Base-by-base conservation (phyloP, 2,113 vertebrate genomes). In the Mungos mungo region DNA sequence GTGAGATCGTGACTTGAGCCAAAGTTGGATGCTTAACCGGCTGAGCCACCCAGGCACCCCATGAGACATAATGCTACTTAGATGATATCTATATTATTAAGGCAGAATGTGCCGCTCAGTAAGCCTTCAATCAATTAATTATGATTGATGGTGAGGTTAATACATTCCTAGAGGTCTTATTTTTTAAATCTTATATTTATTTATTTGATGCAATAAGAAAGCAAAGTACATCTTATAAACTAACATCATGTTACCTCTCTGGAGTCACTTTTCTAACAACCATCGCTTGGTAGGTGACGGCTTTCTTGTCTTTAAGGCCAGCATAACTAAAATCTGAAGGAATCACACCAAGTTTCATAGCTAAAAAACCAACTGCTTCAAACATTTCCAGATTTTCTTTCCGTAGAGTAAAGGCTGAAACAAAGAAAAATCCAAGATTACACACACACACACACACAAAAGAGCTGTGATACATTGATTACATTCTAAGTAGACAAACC, bases 351-450 rank as follows among this genome's bases (percentile, higher is more conserved):
- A 99, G 99, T 71, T 98, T 98, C 83, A 99, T 96, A 33, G 99
- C 99, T 99, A 99, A 98, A 97, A 99, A 98, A 87, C 99, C 98
- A 29, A 99, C 98, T 79, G 99, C 99, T 98, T 99, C 99, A 88
- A 99, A 98, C 16, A 99, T 99, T 98, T 99, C 99, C 96, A 99
- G 98, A 96, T 99, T 99, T 98, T 99, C 99, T 98, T 99, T 99
- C 92, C 98, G 98, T 97, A 99, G 99, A 16, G 99, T 99, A 97
- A 99, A 99, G 33, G 98, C 99, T 99, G 98, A 89, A 98, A 98
- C 57, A 98, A 97, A 97, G 3, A 45, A 98, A 69, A 72, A 96
- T 96, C 11, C 16, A 9, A 15, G 31, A 25, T 97, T 96, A 97
- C 7, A 93, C 3, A 76, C 41, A 76, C 25, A 29, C 65, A 66